Evolutionary conservation across 2,113 vertebrate species (phyloP).

Genomic region (Sturnus vulgaris): DNA sequence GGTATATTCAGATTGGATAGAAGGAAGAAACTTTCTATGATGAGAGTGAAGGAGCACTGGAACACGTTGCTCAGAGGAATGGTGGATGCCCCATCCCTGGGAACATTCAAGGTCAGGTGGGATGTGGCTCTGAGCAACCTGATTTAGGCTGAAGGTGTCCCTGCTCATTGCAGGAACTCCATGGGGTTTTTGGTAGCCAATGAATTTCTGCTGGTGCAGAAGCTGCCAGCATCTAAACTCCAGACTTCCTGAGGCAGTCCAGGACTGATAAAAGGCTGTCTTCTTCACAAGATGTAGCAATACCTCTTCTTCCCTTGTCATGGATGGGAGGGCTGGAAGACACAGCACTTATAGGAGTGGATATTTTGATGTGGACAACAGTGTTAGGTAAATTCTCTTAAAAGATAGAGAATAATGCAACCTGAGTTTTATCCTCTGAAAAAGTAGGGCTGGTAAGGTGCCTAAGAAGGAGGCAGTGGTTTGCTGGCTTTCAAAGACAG

Average conservation of each 20-base stretch:
- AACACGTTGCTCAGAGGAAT: background rate
- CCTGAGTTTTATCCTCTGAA: background rate
- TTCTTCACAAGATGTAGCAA: background rate
- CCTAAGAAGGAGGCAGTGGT: background rate
- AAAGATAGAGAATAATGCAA: background rate
- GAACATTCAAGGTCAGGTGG: background rate
- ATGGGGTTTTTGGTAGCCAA: background rate
- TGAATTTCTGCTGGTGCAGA: background rate
- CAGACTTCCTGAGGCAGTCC: background rate
- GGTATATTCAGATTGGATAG: too few relatives aligned
- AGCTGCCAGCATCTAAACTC: background rate
- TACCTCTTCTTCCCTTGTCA: background rate
- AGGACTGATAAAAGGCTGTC: background rate
- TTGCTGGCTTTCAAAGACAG: background rate
- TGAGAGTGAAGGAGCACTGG: background rate
- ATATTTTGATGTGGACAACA: too few relatives aligned
- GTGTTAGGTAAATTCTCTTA: background rate
- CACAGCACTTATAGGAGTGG: background rate
- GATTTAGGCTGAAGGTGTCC: background rate
- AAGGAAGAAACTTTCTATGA: background rate
- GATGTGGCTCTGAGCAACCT: background rate
- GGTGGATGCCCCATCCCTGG: background rate
- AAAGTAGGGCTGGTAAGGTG: background rate
- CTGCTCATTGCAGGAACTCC: background rate
- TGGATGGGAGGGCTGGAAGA: background rate